Conservation (phyloP, 2,888 invertebrate genomes). For the Polia nebulosa region DNA sequence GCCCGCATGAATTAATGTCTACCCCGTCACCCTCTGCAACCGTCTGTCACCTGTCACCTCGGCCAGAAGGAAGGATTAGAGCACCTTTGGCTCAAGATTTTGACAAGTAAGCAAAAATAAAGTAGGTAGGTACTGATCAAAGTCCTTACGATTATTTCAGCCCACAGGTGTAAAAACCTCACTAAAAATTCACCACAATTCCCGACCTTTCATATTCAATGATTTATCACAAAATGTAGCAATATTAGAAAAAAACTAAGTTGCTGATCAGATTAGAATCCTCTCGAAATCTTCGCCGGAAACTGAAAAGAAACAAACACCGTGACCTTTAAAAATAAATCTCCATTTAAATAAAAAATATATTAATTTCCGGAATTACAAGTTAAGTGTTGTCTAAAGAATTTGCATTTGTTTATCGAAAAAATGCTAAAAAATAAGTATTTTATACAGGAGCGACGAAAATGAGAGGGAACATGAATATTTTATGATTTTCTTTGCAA, state of each 20-base stretch:
- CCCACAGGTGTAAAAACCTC: too few relatives aligned
- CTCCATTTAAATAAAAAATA: conserved; percentile 44
- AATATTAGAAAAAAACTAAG: neutral
- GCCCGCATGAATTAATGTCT: too few relatives aligned
- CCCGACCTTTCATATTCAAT: too few relatives aligned
- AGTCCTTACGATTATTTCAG: too few relatives aligned
- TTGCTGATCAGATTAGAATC: neutral
- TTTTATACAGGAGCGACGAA: conserved; percentile 35
- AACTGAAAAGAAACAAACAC: neutral
- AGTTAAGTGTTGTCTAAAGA: conserved; percentile 40
- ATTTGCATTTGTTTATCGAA: conserved; percentile 59
- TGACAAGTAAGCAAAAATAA: too few relatives aligned
- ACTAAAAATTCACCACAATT: too few relatives aligned
- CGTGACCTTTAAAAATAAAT: conserved; percentile 20
- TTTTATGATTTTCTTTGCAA: conserved; percentile 49
- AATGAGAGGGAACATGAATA: conserved; percentile 40
- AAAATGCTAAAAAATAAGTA: conserved; percentile 40
- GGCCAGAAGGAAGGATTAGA: too few relatives aligned
- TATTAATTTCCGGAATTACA: conserved; percentile 56
- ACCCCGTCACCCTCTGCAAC: too few relatives aligned
- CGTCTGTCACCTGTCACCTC: too few relatives aligned
- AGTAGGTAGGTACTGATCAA: too few relatives aligned
- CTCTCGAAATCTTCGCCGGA: neutral
- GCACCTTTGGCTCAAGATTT: too few relatives aligned
- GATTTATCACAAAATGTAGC: too few relatives aligned